Conservation (phyloP, 2,113 vertebrate species). For the Australoheros scitulus region DNA sequence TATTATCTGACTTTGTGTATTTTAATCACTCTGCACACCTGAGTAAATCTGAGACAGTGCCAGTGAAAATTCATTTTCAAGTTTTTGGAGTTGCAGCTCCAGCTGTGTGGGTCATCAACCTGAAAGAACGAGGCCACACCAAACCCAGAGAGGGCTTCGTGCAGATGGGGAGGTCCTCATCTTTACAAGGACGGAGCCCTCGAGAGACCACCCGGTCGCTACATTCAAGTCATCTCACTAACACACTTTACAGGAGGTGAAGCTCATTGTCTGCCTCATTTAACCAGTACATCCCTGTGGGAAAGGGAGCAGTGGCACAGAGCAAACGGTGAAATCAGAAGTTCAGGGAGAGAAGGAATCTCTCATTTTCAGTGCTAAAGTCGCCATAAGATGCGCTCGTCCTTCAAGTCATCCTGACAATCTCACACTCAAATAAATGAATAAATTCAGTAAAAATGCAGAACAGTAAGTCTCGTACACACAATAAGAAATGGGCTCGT, state of each 20-base stretch:
- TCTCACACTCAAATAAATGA: no score
- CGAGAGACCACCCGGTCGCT: slow-evolving; percentile 66
- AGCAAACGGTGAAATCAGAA: background rate
- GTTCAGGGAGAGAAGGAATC: background rate
- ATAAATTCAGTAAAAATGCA: no score
- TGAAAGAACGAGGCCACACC: slow-evolving; percentile 1
- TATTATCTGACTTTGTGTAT: background rate
- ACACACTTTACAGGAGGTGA: slow-evolving; percentile 8
- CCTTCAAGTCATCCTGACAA: no score
- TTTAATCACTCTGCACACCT: background rate
- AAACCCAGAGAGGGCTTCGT: slow-evolving; percentile 9
- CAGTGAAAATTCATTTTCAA: background rate
- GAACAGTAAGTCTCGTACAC: no score
- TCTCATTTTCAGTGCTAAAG: background rate
- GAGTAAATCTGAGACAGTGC: background rate
- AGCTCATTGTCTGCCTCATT: slow-evolving; percentile 58
- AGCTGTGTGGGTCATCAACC: slow-evolving; percentile 54
- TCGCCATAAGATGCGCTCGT: background rate
- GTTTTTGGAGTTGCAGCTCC: slow-evolving; percentile 13
- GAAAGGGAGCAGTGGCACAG: background rate
- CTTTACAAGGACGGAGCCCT: slow-evolving; percentile 62
- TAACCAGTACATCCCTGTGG: slow-evolving; percentile 33
- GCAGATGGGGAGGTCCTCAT: slow-evolving; percentile 54
- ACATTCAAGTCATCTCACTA: slow-evolving; percentile 46
- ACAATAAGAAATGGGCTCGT: accelerated